Evolutionary conservation across 2,888 invertebrate genomes (phyloP).

Genomic region (Antheraea assamensis): DNA sequence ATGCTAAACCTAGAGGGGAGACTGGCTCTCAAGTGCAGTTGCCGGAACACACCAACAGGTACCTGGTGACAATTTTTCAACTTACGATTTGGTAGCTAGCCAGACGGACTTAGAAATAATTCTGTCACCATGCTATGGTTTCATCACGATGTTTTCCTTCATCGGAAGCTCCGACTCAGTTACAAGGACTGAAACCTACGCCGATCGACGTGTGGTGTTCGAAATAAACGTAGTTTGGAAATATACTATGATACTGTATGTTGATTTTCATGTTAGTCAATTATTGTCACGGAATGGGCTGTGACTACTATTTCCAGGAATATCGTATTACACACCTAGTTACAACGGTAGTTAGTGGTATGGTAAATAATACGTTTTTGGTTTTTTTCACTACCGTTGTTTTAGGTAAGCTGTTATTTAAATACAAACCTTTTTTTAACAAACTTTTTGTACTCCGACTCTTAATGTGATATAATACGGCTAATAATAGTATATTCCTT

Average conservation of each 20-base stretch:
- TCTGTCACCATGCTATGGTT: no score
- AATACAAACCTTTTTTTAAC: background rate
- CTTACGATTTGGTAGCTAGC: no score
- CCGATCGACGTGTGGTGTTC: no score
- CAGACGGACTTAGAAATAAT: no score
- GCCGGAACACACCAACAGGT: no score
- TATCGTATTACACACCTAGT: background rate
- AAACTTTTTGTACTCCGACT: background rate
- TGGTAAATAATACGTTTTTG: slow-evolving; percentile 5
- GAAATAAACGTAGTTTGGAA: background rate
- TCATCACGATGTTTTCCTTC: no score
- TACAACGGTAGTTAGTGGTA: slow-evolving; percentile 7
- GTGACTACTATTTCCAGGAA: slow-evolving; percentile 24
- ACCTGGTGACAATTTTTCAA: no score
- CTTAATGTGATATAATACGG: background rate
- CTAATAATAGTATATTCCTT: no score
- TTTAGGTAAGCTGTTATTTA: slow-evolving; percentile 30
- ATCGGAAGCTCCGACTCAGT: no score
- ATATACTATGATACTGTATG: slow-evolving; percentile 17
- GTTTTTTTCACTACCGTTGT: slow-evolving; percentile 27
- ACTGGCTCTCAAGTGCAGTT: no score
- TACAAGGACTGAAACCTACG: no score
- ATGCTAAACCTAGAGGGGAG: no score
- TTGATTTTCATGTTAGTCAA: slow-evolving; percentile 34
- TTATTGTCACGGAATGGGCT: slow-evolving; percentile 29